Conservation (phyloP, 37 sponge, comb jelly and placozoan species). For the Haliclona indistincta region DNA sequence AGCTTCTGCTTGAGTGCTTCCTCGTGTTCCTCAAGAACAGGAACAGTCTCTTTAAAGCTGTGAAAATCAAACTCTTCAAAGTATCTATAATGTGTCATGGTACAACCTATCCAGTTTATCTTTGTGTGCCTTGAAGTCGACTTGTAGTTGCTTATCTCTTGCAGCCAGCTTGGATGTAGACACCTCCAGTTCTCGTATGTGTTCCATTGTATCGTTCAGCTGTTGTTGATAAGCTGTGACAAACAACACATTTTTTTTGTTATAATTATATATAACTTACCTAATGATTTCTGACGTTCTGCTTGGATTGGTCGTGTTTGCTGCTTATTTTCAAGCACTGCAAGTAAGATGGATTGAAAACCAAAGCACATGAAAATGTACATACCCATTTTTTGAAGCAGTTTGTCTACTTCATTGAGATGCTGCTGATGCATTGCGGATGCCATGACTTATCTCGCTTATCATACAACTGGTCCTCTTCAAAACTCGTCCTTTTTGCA, state of each 20-base stretch:
- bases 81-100: neutral
- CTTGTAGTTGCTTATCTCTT: conserved; percentile 17
- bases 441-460: neutral
- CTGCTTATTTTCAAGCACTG: conserved; percentile 59
- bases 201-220: conserved; percentile 11
- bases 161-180: conserved; percentile 3
- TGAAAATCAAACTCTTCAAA: neutral
- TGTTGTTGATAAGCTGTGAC: conserved; percentile 23
- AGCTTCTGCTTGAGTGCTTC: conserved; percentile 50
- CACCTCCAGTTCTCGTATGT: conserved; percentile 15
- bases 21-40: conserved; percentile 49
- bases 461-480: neutral
- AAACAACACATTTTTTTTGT: neutral
- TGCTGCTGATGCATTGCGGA: neutral
- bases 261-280: conserved; percentile 8
- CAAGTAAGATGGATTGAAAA: neutral
- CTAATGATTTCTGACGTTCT: conserved; percentile 39
- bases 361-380: neutral
- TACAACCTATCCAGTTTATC: conserved; percentile 23
- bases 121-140: conserved; percentile 12
- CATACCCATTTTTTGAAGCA: neutral
- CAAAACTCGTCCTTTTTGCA: neutral
- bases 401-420: neutral
- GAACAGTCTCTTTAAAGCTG: conserved; percentile 44
- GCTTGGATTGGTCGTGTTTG: conserved; percentile 41